Base-by-base conservation (phyloP, 2,113 vertebrate species). In the Tiliqua scincoides region DNA sequence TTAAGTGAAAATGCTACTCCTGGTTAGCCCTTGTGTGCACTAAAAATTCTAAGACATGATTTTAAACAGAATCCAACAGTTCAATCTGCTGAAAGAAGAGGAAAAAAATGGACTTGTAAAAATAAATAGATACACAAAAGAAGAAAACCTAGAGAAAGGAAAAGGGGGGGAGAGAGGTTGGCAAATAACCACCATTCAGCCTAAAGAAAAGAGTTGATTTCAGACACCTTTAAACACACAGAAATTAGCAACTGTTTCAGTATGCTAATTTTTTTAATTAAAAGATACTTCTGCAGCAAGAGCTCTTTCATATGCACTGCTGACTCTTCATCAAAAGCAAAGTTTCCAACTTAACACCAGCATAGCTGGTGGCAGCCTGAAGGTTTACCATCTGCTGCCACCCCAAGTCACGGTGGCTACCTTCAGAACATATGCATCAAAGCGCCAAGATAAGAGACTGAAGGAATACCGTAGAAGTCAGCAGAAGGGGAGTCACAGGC, bases 361-460 rank as follows among this genome's bases (percentile, higher is more conserved):
- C 94, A 90, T 95, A 96, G 97, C 97, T 95, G 92, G 96, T 96
- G 96, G 97, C 96, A 95, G 97, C 97, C 97, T 97, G 97, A 98
- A 97, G 97, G 97, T 97, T 97, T 95, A 95, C 97, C 97, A 98
- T 98, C 97, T 98, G 97, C 97, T 96, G 96, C 97, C 93, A 95
- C 95, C 96, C 96, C 94, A 96, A 97, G 97, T 97, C 96, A 95
- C 96, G 89, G 93, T 96, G 95, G 96, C 97, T 97, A 97, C 97
- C 97, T 97, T 98, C 97, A 97, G 95, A 97, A 98, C 97, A 97
- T 94, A 97, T 94, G 97, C 97, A 97, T 97, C 96, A 97, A 97
- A 97, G 97, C 96, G 94, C 95, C 92, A 94, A 97, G 97, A 97
- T 96, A 96, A 96, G 95, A 97, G 96, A 93, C 93, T 35, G 95